Evolutionary conservation across 2,797 vertebrate genomes (phyloP).

Genomic region (Lindbergichthys nudifrons): DNA sequence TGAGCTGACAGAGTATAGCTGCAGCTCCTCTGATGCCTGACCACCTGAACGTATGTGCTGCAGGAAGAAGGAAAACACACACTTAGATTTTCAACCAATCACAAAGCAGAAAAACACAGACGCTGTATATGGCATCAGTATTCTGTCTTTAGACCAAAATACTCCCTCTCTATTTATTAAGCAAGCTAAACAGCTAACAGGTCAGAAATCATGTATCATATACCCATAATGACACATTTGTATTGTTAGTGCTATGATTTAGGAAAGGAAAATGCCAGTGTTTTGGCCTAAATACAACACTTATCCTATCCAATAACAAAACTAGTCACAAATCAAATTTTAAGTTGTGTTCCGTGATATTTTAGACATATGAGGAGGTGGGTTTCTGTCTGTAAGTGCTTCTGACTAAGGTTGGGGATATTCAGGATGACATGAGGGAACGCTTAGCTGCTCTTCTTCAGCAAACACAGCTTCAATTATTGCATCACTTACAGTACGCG

Average conservation of each 20-base stretch:
- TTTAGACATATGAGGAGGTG: not conserved
- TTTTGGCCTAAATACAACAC: slow-evolving; percentile 14
- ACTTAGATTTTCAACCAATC: slow-evolving; percentile 26
- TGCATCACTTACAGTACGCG: slow-evolving; percentile 12
- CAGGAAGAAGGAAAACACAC: slow-evolving; percentile 30
- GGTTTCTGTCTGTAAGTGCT: slow-evolving; percentile 5
- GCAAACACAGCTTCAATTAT: too few relatives aligned
- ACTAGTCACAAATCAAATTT: slow-evolving; percentile 14
- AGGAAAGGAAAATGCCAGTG: too few relatives aligned
- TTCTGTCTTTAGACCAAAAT: not conserved
- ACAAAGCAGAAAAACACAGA: slow-evolving; percentile 10
- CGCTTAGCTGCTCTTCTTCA: too few relatives aligned
- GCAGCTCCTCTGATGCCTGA: slow-evolving; percentile 55
- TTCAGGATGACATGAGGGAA: not conserved
- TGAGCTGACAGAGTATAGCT: slow-evolving; percentile 56
- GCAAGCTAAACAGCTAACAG: not conserved
- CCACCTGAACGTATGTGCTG: slow-evolving; percentile 35
- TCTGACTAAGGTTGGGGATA: slow-evolving; percentile 23
- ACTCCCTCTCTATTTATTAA: not conserved
- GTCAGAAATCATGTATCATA: not conserved
- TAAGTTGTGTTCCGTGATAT: not conserved
- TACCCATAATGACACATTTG: not conserved
- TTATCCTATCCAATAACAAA: slow-evolving; percentile 62
- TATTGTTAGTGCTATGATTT: not conserved
- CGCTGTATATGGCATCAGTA: not conserved